Evolutionary conservation across 2,797 vertebrate species (phyloP).

Genomic region (Champsocephalus esox): DNA sequence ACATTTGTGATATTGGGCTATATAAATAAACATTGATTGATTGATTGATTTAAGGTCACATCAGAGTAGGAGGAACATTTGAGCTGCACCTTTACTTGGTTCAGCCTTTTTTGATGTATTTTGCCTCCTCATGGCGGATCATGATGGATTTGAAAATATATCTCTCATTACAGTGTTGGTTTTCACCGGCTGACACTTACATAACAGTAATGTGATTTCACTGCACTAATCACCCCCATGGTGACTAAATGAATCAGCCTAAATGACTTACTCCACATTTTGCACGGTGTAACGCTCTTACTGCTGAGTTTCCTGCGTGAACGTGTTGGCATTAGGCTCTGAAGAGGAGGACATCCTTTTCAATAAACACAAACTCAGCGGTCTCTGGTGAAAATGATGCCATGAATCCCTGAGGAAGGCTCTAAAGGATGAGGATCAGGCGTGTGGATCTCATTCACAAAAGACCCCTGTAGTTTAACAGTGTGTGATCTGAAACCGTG

Average conservation of each 20-base stretch:
- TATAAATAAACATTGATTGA: too few species aligned
- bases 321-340: neutral
- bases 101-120: too few species aligned
- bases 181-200: constrained; percentile 23
- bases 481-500: constrained; percentile 13
- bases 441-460: neutral
- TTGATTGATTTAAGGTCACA: too few species aligned
- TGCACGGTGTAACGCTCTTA: constrained; percentile 13
- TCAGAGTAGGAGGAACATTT: too few species aligned
- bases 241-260: constrained; percentile 29
- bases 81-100: too few species aligned
- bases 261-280: constrained; percentile 23
- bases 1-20: too few species aligned
- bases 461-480: neutral
- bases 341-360: constrained; percentile 14
- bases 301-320: constrained; percentile 1
- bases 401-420: neutral
- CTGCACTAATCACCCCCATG: constrained; percentile 7
- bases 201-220: constrained; percentile 19
- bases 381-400: neutral
- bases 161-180: constrained; percentile 14
- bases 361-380: constrained; percentile 4
- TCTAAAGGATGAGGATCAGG: constrained; percentile 1
- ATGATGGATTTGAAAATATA: neutral
- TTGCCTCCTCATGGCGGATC: too few species aligned